These are phyloP conservation scores for Natator depressus DNA, from an alignment of 2,113 vertebrate genomes.

Conservation along the genomic window DNA sequence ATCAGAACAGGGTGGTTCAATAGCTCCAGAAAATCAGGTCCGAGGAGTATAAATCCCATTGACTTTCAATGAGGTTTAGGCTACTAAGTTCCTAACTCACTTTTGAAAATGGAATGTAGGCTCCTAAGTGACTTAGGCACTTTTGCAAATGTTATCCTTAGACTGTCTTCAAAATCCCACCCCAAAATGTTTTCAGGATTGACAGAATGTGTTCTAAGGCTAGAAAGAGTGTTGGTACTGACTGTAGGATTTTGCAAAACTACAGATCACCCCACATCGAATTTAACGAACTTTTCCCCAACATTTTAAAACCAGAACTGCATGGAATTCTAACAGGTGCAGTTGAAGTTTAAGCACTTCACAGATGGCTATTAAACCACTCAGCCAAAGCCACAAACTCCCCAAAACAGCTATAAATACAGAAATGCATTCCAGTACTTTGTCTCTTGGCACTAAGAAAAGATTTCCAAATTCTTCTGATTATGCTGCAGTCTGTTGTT, in stretches of 20 bases:
- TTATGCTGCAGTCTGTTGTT: neutral
- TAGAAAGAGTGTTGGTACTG: neutral
- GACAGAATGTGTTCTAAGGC: neutral
- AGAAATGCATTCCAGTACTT: neutral
- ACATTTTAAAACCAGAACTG: neutral
- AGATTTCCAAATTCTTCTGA: neutral
- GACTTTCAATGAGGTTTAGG: neutral
- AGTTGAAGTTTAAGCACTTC: neutral
- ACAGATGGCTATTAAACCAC: conserved; percentile 23
- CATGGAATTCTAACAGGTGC: neutral
- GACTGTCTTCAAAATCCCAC: neutral
- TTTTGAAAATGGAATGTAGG: neutral
- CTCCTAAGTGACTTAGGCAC: neutral
- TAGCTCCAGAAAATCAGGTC: neutral
- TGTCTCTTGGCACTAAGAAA: neutral
- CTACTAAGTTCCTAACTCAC: neutral
- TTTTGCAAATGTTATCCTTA: neutral
- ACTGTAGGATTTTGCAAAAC: neutral
- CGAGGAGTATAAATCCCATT: neutral
- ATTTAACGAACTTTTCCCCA: neutral
- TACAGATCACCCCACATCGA: neutral
- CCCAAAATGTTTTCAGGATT: neutral
- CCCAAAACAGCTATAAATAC: neutral
- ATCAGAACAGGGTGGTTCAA: neutral
- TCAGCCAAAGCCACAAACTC: neutral